Base-by-base conservation (phyloP, 2,113 vertebrate species). In the Heterotis niloticus region DNA sequence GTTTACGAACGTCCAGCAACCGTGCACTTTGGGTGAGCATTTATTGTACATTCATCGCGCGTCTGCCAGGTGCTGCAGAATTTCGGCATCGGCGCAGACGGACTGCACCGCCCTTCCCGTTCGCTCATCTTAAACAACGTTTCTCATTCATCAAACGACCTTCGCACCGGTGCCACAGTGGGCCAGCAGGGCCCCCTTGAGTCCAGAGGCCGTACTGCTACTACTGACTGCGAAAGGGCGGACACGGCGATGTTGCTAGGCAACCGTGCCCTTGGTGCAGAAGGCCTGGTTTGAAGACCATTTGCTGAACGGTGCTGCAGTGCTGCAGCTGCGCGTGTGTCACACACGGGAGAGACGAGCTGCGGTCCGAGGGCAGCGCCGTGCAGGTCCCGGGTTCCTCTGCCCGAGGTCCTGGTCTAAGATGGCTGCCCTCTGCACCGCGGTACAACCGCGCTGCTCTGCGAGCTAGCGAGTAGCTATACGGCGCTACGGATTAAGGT, bases 1-100 rank as follows among this genome's bases (percentile, higher is more conserved):
- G 95, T 96, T 97, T 95, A 97, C 94, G 94, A 95, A 95, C 91
- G 93, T 84, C 82, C 78, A 83, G 74, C 51, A 62, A 29, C 12
- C 9, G 17, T 75, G 74, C 34, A 44, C 34, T 44, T 44, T 81
- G 66, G 5, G 28, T 81, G 83, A 86, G 52, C 84, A 80, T 81
- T 85, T 71, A 77, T 24, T 20, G 26, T 51, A 26, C 34, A 74
- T 56, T 13, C 20, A 29, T 69, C 13, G 14, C 28, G 60, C 64
- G 67, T 1, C 34, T 44, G 34, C 34, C 62, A 77, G 34, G 17
- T 18, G 1, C n/a, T 26, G 44, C 5, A 24, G 17, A n/a, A 65
- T 67, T 24, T 78, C 24, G 64, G 56, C 17, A 26, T 28, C 26
- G 16, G 52, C 10, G 28, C 26, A 17, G 16, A 69, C 26, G 12